Evolutionary conservation across 2,113 vertebrate genomes (phyloP).

Genomic region (Melanerpes formicivorus): DNA sequence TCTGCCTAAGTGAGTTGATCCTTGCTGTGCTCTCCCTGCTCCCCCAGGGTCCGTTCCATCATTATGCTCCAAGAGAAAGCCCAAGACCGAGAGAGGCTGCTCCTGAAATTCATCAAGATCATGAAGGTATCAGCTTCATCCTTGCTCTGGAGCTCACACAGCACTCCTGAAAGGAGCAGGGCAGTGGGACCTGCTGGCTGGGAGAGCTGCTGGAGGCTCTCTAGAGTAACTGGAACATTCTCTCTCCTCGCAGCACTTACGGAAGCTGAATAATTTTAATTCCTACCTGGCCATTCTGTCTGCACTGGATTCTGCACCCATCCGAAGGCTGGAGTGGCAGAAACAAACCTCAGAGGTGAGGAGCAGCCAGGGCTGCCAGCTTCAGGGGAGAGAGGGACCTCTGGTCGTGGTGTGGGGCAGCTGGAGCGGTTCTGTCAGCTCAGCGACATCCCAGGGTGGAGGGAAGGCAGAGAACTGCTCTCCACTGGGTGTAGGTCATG

Average conservation of each 20-base stretch:
- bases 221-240: background rate
- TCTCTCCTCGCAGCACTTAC: constrained; percentile 84
- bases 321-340: constrained; percentile 97
- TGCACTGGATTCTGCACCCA: constrained; percentile 95
- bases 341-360: constrained; percentile 99
- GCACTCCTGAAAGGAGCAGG: background rate
- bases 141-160: background rate
- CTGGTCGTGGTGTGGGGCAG: background rate
- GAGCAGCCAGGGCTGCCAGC: background rate
- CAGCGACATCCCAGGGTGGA: background rate
- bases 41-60: constrained; percentile 92
- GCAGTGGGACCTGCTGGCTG: background rate
- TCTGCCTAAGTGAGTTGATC: background rate
- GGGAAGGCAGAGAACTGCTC: background rate
- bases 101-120: constrained; percentile 99
- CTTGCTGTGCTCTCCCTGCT: background rate
- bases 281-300: constrained; percentile 98
- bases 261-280: constrained; percentile 99
- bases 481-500: background rate
- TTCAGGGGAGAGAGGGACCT: background rate
- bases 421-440: background rate
- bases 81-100: constrained; percentile 94
- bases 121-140: constrained; percentile 87
- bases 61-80: constrained; percentile 98
- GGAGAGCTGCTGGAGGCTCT: background rate